Conservation (phyloP, 2,888 invertebrate species). For the Biston stratarius region DNA sequence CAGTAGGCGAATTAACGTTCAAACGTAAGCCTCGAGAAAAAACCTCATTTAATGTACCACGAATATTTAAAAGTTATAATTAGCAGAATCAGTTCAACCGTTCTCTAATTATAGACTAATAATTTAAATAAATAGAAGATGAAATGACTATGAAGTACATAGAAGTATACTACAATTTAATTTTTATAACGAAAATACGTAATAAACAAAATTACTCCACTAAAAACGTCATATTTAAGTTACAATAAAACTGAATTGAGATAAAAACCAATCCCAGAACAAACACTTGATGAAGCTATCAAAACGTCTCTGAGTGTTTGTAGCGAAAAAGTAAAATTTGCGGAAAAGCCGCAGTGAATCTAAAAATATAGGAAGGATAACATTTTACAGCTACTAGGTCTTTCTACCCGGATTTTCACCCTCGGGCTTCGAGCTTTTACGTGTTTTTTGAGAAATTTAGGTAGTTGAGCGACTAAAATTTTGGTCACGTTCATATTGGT, state of each 20-base stretch:
- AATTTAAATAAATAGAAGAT: too few species aligned
- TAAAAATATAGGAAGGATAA: slow-evolving; percentile 19
- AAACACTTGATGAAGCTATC: slow-evolving; percentile 19
- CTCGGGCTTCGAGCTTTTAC: slow-evolving; percentile 4
- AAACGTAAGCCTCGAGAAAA: too few species aligned
- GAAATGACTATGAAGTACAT: neutral
- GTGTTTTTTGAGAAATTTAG: slow-evolving; percentile 15
- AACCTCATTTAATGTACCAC: too few species aligned
- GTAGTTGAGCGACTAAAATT: slow-evolving; percentile 23
- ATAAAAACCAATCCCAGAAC: slow-evolving; percentile 3
- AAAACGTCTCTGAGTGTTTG: neutral
- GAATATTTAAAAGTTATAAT: too few species aligned
- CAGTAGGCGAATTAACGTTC: too few species aligned
- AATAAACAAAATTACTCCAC: too few species aligned
- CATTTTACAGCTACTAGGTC: slow-evolving; percentile 17
- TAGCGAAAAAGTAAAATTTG: slow-evolving; percentile 12
- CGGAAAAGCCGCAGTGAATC: slow-evolving; percentile 10
- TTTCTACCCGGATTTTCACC: slow-evolving; percentile 3
- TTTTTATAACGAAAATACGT: neutral
- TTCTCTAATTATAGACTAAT: too few species aligned
- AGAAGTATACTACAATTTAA: neutral
- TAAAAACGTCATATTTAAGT: neutral
- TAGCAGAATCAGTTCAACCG: too few species aligned
- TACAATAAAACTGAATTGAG: neutral
- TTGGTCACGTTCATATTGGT: slow-evolving; percentile 33